These are phyloP conservation scores for Tuberolachnus salignus DNA, from an alignment of 2,888 invertebrate genomes.

Conservation along the genomic window DNA sequence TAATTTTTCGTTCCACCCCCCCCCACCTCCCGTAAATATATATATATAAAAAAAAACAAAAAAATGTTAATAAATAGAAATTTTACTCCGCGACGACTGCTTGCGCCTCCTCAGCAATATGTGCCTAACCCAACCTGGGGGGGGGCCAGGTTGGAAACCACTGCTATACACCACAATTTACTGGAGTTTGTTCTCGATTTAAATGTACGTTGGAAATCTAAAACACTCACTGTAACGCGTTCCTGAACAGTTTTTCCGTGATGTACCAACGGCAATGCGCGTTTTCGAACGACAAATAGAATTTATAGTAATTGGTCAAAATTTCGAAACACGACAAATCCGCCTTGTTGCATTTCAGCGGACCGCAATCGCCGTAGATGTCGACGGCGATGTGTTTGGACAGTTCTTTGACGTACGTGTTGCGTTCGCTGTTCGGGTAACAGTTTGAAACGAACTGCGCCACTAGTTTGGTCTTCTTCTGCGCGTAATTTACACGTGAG, in stretches of 20 bases:
- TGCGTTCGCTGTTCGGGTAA: constrained; percentile 85
- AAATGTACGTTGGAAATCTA: too few relatives aligned
- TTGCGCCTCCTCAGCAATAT: too few relatives aligned
- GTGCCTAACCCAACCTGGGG: too few relatives aligned
- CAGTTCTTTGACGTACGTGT: constrained; percentile 85
- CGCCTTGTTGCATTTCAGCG: constrained; percentile 81
- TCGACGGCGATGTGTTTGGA: constrained; percentile 86
- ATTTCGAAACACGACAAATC: constrained; percentile 85
- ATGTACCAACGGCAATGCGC: constrained; percentile 95
- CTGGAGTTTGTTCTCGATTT: too few relatives aligned
- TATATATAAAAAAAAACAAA: too few relatives aligned
- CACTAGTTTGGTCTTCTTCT: constrained; percentile 90
- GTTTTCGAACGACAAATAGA: constrained; percentile 96
- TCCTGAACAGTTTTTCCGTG: constrained; percentile 96
- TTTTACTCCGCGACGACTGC: too few relatives aligned
- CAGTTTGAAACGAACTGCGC: constrained; percentile 99
- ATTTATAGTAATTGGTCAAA: constrained; percentile 91
- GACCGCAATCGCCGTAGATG: constrained; percentile 89
- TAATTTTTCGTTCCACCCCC: too few relatives aligned
- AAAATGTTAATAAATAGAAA: too few relatives aligned
- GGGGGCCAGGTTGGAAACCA: too few relatives aligned
- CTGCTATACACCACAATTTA: too few relatives aligned
- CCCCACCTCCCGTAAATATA: too few relatives aligned
- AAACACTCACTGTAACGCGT: neutral
- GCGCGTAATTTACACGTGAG: constrained; percentile 73